These are phyloP conservation scores for Neoseiulus cucumeris DNA, from an alignment of 1,140 invertebrate species.

Conservation along the genomic window DNA sequence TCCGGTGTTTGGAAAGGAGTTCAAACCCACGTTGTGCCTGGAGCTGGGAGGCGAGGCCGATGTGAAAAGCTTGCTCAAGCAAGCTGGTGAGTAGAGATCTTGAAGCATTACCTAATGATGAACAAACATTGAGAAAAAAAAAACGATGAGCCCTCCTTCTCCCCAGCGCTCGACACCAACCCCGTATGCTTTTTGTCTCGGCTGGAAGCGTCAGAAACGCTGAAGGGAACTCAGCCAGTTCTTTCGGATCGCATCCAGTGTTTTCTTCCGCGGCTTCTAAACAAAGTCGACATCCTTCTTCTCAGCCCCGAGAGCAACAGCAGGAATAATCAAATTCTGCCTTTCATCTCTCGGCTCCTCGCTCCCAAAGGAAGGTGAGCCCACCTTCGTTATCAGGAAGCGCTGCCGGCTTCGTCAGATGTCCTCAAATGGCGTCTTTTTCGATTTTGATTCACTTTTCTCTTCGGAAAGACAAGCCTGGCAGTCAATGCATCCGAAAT, in stretches of 20 bases:
- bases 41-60: neutral
- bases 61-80: neutral
- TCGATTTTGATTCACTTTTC: too few relatives aligned
- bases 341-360: constrained; percentile 1
- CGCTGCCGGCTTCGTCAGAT: too few relatives aligned
- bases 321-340: neutral
- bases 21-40: neutral
- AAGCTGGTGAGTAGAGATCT: neutral
- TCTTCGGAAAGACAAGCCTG: too few relatives aligned
- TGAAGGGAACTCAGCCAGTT: neutral
- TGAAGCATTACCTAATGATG: neutral
- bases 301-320: neutral
- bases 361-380: neutral
- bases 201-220: neutral
- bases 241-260: neutral
- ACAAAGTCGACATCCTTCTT: neutral
- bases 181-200: neutral
- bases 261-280: neutral
- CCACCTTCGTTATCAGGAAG: too few relatives aligned
- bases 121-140: neutral
- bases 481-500: too few relatives aligned
- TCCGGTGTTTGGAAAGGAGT: neutral
- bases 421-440: too few relatives aligned
- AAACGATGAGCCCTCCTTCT: neutral
- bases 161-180: neutral